These are phyloP conservation scores for Rhea pennata DNA, from an alignment of 2,113 vertebrate species.

Conservation along the genomic window DNA sequence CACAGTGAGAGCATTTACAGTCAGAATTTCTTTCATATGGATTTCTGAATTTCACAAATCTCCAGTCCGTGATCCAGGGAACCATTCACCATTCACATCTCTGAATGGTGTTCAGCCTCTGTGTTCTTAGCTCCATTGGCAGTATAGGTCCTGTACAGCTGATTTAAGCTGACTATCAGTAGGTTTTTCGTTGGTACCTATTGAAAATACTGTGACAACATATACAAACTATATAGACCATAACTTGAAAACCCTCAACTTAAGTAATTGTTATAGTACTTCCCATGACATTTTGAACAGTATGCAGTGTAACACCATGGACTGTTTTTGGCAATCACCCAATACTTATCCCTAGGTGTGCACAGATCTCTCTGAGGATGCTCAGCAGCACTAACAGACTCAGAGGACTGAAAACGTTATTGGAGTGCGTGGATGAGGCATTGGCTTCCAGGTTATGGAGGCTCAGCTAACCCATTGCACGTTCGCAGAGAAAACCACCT, in stretches of 20 bases:
- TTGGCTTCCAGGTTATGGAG: background rate
- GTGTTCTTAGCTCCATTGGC: background rate
- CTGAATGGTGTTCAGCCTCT: background rate
- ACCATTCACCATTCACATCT: background rate
- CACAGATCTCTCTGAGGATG: background rate
- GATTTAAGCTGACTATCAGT: background rate
- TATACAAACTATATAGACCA: background rate
- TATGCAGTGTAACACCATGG: background rate
- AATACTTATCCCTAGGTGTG: background rate
- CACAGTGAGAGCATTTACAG: background rate
- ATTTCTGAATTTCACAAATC: background rate
- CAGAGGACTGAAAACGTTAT: background rate
- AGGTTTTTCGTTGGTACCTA: background rate
- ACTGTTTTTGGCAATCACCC: background rate
- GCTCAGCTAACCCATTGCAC: background rate
- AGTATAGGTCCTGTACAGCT: background rate
- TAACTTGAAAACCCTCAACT: background rate
- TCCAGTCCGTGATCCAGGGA: background rate
- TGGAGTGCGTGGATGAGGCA: background rate
- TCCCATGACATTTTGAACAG: background rate
- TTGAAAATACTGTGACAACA: background rate
- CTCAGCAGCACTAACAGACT: background rate
- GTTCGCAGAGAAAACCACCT: background rate
- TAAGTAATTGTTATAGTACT: background rate
- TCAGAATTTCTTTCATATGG: background rate